Base-by-base conservation (phyloP, 2,888 invertebrate genomes). In the Arenicola marina region DNA sequence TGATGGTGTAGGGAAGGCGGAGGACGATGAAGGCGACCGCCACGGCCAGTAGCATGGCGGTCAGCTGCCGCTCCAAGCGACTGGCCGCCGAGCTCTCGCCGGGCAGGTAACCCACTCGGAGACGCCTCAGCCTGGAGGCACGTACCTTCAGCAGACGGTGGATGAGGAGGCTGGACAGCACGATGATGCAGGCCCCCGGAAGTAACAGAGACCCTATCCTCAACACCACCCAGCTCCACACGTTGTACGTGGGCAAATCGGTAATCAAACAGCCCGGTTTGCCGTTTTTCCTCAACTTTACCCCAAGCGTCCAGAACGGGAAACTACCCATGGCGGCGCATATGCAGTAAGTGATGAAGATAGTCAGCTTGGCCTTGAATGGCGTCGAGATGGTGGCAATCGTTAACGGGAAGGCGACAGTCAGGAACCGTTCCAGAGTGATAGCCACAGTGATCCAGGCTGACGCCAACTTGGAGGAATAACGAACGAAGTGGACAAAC, bases 361-460 rank as follows among this genome's bases (percentile, higher is more conserved):
- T 72, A 51, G 63, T 65, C 3, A 65, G 38, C 48, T 67, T 63
- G 38, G 73, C 72, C 7, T 69, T 66, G n/a, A 24, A 31, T 7
- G 68, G 58, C 21, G 73, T 73, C 56, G 73, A 75, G 28, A 71
- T 56, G 28, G 66, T 56, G 0, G 45, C 29, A 31, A 55, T 54
- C 43, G 54, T 53, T 21, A 74, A 66, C 56, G 73, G 69, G 63
- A 70, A 73, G 43, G 68, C 65, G 2, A 75, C 68, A 18, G 69
- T 70, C 24, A 75, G 64, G 60, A 74, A 74, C 15, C 75, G 67
- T 45, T 75, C 73, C 0, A 67, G 65, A 7, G 73, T 72, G 51
- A 75, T 72, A 28, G 73, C 73, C 18, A 72, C 73, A 2, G 75
- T 75, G 53, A 74, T 66, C 75, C 75, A 75, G 34, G 72, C 65